Evolutionary conservation across 2,888 invertebrate genomes (phyloP).

Genomic region (Serrognathus titanus): DNA sequence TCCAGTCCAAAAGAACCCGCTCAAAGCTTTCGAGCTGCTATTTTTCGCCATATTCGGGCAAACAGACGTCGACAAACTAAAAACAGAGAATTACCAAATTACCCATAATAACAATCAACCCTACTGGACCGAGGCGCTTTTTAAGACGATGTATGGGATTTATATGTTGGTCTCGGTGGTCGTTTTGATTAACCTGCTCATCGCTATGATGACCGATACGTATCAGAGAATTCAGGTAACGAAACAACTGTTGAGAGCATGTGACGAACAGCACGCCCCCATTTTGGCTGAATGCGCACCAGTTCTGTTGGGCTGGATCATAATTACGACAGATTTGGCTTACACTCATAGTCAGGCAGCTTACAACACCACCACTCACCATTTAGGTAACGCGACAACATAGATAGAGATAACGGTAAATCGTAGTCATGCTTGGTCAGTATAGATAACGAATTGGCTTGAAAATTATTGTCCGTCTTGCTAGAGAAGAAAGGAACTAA

Average conservation of each 20-base stretch:
- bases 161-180: conserved; percentile 99
- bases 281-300: conserved; percentile 30
- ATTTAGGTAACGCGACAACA: too few relatives aligned
- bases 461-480: too few relatives aligned
- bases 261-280: neutral
- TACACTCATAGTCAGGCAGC: neutral
- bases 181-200: conserved; percentile 97
- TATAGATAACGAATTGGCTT: too few relatives aligned
- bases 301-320: conserved; percentile 50
- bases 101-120: conserved; percentile 60
- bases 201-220: conserved; percentile 99
- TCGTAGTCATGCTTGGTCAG: too few relatives aligned
- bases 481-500: too few relatives aligned
- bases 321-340: conserved; percentile 14
- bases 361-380: too few relatives aligned
- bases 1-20: conserved; percentile 87
- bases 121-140: conserved; percentile 79
- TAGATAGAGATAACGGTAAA: too few relatives aligned
- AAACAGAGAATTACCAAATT: conserved; percentile 56
- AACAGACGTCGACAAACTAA: conserved; percentile 78
- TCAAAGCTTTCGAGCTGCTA: conserved; percentile 93
- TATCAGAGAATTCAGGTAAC: conserved; percentile 97
- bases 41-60: conserved; percentile 99
- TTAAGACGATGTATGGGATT: conserved; percentile 85
- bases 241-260: conserved; percentile 25